Conservation (phyloP, 1,140 invertebrate genomes). For the fruit fly (Drosophila melanogaster) region Release_6_plus_ISO1_MT NT_033777.3:17229501-17230000, state of each 20-base stretch:
- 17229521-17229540: neutral
- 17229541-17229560: neutral
- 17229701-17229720: conserved; percentile 37
- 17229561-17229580: neutral
- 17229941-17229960: neutral
- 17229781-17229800: conserved; percentile 26
- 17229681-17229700: conserved; percentile 52
- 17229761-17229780: conserved; percentile 35
- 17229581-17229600: conserved; percentile 3
- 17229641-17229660: conserved; percentile 55
- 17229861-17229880: conserved; percentile 14
- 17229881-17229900: conserved; percentile 7
- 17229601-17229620: too few relatives aligned
- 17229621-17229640: conserved; percentile 8
- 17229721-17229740: conserved; percentile 46
- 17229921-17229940: conserved; percentile 62
- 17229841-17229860: conserved; percentile 34
- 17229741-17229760: conserved; percentile 44
- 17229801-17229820: conserved; percentile 44
- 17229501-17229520: too few relatives aligned
- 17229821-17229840: conserved; percentile 26
- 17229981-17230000: conserved; percentile 13
- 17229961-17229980: neutral
- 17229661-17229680: conserved; percentile 71
- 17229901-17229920: conserved; percentile 59